These are phyloP conservation scores for Sapayoa aenigma DNA, from an alignment of 2,113 vertebrate genomes.

Conservation along the genomic window DNA sequence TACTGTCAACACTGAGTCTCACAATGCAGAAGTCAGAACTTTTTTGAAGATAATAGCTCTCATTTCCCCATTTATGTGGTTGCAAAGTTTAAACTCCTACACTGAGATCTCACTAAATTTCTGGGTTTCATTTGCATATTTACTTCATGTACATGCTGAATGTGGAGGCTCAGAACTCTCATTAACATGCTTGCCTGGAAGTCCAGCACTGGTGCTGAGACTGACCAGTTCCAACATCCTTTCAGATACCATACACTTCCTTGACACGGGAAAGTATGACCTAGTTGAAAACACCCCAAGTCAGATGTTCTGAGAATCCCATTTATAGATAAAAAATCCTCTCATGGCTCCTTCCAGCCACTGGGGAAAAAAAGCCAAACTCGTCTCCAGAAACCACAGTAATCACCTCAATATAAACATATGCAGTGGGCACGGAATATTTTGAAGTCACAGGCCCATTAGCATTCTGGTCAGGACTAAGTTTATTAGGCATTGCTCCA, in stretches of 20 bases:
- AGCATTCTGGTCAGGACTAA: slow-evolving; percentile 35
- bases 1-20: background rate
- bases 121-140: background rate
- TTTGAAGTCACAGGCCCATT: slow-evolving; percentile 1
- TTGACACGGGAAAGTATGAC: too few relatives aligned
- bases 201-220: background rate
- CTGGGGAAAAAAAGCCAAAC: background rate
- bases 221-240: background rate
- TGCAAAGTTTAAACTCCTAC: background rate
- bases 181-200: background rate
- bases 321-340: background rate
- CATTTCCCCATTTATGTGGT: background rate
- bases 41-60: background rate
- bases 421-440: background rate
- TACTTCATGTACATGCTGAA: background rate
- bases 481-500: slow-evolving; percentile 27
- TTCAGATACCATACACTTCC: background rate
- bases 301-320: background rate
- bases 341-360: background rate
- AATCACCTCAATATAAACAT: background rate
- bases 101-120: background rate
- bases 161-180: background rate
- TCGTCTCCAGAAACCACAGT: background rate
- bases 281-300: background rate
- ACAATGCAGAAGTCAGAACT: background rate